Conservation (phyloP, 2,888 invertebrate genomes). For the Athripsodes cinereus region DNA sequence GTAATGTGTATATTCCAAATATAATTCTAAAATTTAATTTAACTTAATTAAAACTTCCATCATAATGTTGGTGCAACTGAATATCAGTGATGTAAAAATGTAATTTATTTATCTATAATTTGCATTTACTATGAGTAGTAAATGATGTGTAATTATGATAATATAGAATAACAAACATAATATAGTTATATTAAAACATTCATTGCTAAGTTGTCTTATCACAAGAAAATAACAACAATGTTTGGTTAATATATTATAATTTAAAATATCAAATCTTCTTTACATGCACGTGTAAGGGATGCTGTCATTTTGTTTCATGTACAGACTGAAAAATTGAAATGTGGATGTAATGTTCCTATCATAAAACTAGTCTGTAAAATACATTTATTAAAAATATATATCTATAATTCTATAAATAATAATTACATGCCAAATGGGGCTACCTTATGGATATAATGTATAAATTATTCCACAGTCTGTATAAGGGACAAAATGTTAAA, state of each 20-base stretch:
- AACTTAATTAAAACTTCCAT: not conserved
- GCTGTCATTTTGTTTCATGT: slow-evolving; percentile 8
- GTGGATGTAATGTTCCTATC: slow-evolving; percentile 44
- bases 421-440: slow-evolving; percentile 20
- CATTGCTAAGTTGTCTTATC: too few relatives aligned
- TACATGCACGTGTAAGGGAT: too few relatives aligned
- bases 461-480: slow-evolving; percentile 17
- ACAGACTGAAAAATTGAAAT: slow-evolving; percentile 19
- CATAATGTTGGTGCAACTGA: slow-evolving; percentile 13
- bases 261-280: too few relatives aligned
- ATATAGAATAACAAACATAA: too few relatives aligned
- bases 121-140: too few relatives aligned
- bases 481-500: too few relatives aligned
- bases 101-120: too few relatives aligned
- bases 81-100: slow-evolving; percentile 10
- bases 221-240: too few relatives aligned
- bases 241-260: too few relatives aligned
- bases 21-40: not conserved
- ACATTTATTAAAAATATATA: slow-evolving; percentile 13
- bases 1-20: slow-evolving; percentile 5
- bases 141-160: too few relatives aligned
- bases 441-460: slow-evolving; percentile 14
- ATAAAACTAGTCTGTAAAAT: slow-evolving; percentile 39
- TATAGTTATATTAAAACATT: too few relatives aligned
- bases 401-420: too few relatives aligned